phyloP scores from a whole-genome alignment of 2,113 vertebrate species.

The Lepus europaeus region DNA sequence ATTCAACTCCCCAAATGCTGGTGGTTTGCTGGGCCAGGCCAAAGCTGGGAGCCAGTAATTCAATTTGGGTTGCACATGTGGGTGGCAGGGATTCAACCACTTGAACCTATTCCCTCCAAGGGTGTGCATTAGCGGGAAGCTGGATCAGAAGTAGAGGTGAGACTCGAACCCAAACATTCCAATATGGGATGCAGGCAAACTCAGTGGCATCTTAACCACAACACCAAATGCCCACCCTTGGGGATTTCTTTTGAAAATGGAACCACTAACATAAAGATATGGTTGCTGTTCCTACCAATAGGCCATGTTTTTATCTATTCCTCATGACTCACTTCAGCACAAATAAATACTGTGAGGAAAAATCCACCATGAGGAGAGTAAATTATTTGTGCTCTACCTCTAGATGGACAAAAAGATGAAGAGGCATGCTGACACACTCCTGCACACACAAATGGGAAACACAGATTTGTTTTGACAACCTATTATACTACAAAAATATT shows the following conservation, averaged over 20 bases:
- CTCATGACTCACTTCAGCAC: not conserved
- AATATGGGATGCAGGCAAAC: too few species aligned
- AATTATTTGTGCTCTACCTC: slow-evolving; percentile 72
- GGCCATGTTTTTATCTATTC: not conserved
- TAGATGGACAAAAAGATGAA: slow-evolving; percentile 83
- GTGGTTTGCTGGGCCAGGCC: too few species aligned
- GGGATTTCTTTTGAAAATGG: not conserved
- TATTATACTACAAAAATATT: slow-evolving; percentile 89
- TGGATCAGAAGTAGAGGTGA: too few species aligned
- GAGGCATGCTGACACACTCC: slow-evolving; percentile 74
- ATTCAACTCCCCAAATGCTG: too few species aligned
- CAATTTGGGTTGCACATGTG: too few species aligned
- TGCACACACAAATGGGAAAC: slow-evolving; percentile 81
- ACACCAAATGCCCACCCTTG: not conserved
- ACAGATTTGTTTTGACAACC: slow-evolving; percentile 91
- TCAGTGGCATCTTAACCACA: too few species aligned
- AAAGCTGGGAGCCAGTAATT: too few species aligned
- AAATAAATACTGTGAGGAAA: not conserved
- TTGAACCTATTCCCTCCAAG: too few species aligned
- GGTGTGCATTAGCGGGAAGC: too few species aligned
- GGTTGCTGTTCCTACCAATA: not conserved
- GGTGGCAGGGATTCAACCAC: too few species aligned
- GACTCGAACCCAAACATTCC: too few species aligned
- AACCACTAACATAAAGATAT: not conserved
- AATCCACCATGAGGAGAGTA: slow-evolving; percentile 49